Percentiles rank a stretch among this genome's conserved stretches.
Evolutionary conservation across 2,888 invertebrate genomes (phyloP).

Genomic region (Bombylius discolor): DNA sequence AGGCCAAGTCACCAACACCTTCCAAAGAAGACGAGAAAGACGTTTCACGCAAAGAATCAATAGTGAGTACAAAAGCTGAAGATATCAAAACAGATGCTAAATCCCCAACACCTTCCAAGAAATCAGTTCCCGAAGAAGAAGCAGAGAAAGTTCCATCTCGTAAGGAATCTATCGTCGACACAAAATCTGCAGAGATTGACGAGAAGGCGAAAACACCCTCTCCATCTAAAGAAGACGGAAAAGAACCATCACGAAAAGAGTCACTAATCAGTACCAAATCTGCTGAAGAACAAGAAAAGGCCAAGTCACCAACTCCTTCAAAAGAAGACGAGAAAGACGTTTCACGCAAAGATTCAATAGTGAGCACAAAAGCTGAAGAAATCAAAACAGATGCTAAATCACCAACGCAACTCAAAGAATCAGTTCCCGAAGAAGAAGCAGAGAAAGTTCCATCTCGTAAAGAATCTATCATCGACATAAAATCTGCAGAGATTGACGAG

Average conservation of each 20-base stretch:
- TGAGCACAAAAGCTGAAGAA: conserved; percentile 1
- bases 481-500: not conserved
- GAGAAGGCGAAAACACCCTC: too few species aligned
- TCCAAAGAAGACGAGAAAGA: conserved; percentile 10
- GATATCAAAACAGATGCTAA: not conserved
- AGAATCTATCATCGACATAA: too few species aligned
- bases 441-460: too few species aligned
- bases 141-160: conserved; percentile 14
- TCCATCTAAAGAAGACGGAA: not conserved
- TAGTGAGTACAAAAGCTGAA: not conserved
- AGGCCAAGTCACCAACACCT: conserved; percentile 8
- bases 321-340: too few species aligned
- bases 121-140: too few species aligned
- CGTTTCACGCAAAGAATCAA: too few species aligned
- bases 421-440: not conserved
- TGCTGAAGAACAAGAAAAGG: conserved; percentile 15
- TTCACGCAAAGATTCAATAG: conserved; percentile 23
- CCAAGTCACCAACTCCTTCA: not conserved
- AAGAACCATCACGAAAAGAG: conserved; percentile 17
- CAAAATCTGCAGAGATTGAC: conserved; percentile 16
- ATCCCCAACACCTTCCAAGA: not conserved
- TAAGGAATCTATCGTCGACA: conserved; percentile 20
- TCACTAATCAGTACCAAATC: conserved; percentile 18
- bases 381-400: conserved; percentile 10
- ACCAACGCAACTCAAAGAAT: not conserved